phyloP scores from a whole-genome alignment of 2,888 invertebrate species.

The Limnephilus rhombicus region DNA sequence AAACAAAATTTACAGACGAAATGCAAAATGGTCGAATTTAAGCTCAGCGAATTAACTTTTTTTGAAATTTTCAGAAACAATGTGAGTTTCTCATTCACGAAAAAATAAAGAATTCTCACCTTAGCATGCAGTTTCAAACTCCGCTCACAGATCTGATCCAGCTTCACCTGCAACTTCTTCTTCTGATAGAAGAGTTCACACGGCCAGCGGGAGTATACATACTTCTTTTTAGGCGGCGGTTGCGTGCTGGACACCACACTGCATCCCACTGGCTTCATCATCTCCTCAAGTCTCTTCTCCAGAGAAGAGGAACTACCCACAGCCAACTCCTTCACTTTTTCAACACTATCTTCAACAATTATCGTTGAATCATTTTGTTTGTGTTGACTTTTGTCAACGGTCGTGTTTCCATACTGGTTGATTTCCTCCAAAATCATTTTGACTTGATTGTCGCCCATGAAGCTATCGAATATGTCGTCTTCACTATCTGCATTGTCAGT shows the following conservation, averaged over 20 bases:
- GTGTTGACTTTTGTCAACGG: not conserved
- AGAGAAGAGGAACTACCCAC: constrained; percentile 68
- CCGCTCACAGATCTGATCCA: constrained; percentile 73
- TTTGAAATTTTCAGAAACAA: not conserved
- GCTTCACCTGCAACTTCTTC: constrained; percentile 71
- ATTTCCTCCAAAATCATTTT: constrained; percentile 62
- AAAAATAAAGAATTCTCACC: constrained; percentile 67
- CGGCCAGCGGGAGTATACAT: constrained; percentile 71
- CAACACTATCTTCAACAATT: constrained; percentile 63
- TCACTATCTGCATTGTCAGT: constrained; percentile 70
- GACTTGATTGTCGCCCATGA: constrained; percentile 67
- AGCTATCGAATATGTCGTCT: constrained; percentile 74
- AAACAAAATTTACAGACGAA: too few species aligned
- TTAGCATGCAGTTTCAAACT: constrained; percentile 72
- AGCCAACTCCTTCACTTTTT: constrained; percentile 68
- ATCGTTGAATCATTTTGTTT: constrained; percentile 64
- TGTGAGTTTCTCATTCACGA: not conserved
- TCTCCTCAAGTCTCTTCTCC: constrained; percentile 72
- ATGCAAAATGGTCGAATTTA: too few species aligned
- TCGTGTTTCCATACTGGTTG: constrained; percentile 50
- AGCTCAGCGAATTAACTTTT: too few species aligned
- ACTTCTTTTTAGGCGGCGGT: constrained; percentile 65
- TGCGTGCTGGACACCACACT: constrained; percentile 51
- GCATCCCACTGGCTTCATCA: constrained; percentile 67
- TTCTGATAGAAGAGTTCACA: constrained; percentile 76